Percentiles rank a stretch among this genome's conserved stretches.
Evolutionary conservation across 2,113 vertebrate species (phyloP).

Genomic region (Ranitomeya variabilis): DNA sequence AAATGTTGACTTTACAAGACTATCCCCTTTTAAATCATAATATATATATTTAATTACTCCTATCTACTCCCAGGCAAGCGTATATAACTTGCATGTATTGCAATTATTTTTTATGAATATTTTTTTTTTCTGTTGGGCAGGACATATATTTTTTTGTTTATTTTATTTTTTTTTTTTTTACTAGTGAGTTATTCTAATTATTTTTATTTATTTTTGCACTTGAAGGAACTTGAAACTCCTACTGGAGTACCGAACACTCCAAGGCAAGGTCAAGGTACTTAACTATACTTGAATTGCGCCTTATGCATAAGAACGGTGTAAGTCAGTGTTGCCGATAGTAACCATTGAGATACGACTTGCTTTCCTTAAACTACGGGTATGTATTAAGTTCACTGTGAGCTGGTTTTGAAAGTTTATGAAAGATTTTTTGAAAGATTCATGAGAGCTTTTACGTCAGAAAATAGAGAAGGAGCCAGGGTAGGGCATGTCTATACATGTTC

Average conservation of each 20-base stretch:
- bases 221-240: slow-evolving; percentile 83
- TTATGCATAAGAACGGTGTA: no score
- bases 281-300: neutral
- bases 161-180: neutral
- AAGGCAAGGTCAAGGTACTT: slow-evolving; percentile 92
- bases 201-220: neutral
- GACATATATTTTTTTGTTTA: neutral
- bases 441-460: no score
- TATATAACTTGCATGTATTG: neutral
- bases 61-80: neutral
- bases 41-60: no score
- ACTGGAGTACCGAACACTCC: slow-evolving; percentile 79
- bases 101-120: neutral
- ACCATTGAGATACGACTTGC: neutral
- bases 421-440: no score
- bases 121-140: neutral
- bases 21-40: no score
- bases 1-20: no score
- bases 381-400: no score
- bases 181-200: neutral
- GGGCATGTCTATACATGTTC: no score
- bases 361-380: no score
- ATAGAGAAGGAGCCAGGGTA: no score
- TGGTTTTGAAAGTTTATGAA: no score
- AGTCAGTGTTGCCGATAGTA: neutral